Conservation (phyloP, 2,797 vertebrate species). For the Catostomus latipinnis region DNA sequence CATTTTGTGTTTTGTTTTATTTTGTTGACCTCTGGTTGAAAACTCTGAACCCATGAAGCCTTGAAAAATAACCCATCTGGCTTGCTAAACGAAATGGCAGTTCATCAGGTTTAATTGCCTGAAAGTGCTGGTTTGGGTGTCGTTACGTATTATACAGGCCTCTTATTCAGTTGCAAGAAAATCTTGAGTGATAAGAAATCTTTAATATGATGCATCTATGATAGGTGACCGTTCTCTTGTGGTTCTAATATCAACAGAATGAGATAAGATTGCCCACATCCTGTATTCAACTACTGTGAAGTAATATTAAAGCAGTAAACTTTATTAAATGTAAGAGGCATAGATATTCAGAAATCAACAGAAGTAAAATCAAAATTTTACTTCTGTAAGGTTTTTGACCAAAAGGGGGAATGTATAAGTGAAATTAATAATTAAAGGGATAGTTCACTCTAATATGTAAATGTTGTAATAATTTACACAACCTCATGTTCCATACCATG, state of each 20-base stretch:
- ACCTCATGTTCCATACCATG: too few relatives aligned
- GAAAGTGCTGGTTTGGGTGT: slow-evolving; percentile 39
- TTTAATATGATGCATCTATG: slow-evolving; percentile 59
- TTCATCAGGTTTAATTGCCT: neutral
- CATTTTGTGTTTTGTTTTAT: too few relatives aligned
- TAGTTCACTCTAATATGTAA: too few relatives aligned
- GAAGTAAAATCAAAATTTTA: neutral
- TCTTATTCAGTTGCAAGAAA: slow-evolving; percentile 28
- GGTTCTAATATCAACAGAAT: slow-evolving; percentile 48
- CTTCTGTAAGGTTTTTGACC: neutral
- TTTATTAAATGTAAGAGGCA: slow-evolving; percentile 15
- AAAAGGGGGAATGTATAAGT: neutral
- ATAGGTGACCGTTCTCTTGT: slow-evolving; percentile 56
- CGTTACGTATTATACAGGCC: neutral
- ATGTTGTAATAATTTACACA: too few relatives aligned
- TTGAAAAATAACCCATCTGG: neutral
- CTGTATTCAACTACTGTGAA: slow-evolving; percentile 40
- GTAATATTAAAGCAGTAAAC: slow-evolving; percentile 40
- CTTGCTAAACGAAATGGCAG: neutral
- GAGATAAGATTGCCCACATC: slow-evolving; percentile 39
- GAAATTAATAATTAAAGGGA: neutral
- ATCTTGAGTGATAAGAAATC: slow-evolving; percentile 50
- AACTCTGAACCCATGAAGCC: too few relatives aligned
- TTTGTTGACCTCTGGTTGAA: too few relatives aligned
- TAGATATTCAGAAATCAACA: neutral